A percentile compares a stretch with the other conserved stretches of the same genome.
Conservation (phyloP, 2,113 vertebrate genomes). For the Oryzias celebensis region DNA sequence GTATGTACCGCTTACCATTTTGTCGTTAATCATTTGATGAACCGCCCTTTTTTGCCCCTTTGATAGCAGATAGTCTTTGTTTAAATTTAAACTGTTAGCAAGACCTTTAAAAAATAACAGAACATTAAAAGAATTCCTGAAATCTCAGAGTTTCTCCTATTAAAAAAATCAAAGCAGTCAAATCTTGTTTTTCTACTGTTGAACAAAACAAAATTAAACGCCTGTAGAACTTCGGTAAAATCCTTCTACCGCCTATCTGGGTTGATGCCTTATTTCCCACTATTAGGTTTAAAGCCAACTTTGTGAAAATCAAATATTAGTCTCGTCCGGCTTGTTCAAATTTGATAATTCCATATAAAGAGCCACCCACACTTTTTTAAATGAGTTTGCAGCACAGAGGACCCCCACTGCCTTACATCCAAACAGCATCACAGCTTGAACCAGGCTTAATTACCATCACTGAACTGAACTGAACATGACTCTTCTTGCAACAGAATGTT, state of each 20-base stretch:
- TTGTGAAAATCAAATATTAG: constrained; percentile 54
- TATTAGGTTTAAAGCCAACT: constrained; percentile 62
- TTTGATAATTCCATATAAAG: constrained; percentile 60
- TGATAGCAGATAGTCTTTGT: too few relatives aligned
- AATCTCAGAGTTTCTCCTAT: too few relatives aligned
- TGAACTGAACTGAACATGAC: constrained; percentile 7
- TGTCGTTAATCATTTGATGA: too few relatives aligned
- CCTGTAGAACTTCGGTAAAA: background rate
- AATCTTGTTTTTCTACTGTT: too few relatives aligned
- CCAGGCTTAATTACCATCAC: constrained; percentile 25
- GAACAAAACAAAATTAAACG: background rate
- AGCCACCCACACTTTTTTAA: constrained; percentile 45
- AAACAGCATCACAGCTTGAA: constrained; percentile 38
- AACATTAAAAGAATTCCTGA: too few relatives aligned
- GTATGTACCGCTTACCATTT: too few relatives aligned
- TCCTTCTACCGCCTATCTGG: background rate
- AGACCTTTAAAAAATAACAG: too few relatives aligned
- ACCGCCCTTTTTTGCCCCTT: too few relatives aligned
- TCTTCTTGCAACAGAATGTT: constrained; percentile 5
- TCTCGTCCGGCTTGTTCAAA: constrained; percentile 57
- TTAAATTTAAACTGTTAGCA: too few relatives aligned
- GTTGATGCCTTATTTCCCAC: constrained; percentile 52
- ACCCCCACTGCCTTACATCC: constrained; percentile 36
- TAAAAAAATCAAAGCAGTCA: too few relatives aligned
- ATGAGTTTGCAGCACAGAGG: constrained; percentile 47